Base-by-base conservation (phyloP, 30 jellyfish, hydroid and myxozoan species). In the Aurelia aurita region DNA sequence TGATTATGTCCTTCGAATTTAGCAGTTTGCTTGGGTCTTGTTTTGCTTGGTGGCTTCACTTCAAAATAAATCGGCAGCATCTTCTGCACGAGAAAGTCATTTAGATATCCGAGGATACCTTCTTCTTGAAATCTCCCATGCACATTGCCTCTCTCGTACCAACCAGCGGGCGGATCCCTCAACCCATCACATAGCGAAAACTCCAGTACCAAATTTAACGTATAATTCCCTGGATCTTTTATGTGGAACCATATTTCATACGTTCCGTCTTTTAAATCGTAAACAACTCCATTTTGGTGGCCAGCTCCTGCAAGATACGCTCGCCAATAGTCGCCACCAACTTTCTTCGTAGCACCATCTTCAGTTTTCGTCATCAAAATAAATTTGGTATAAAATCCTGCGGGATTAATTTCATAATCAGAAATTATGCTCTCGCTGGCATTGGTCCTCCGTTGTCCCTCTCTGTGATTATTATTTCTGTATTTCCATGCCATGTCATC, bases 311-410 rank as follows among this genome's bases (percentile, higher is more conserved):
- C 60, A 5, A 75, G 62, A 51, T 7, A 64, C 20, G 82, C 89
- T 23, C 80, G 62, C 96, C 96, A 86, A 29, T 53, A 74, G 71
- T 86, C 96, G n/a, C 96, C 96, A 1, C 96, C 96, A 27, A 44
- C 18, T 4, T 7, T 62, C 64, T 86, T 86, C 39, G 20, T 25
- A 53, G n/a, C 67, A 43, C 93, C 87, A 32, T 46, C 75, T 9
- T 15, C 26, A 18, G 93, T 84, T 44, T 27, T 73, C 44, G 87
- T 21, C 15, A 58, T 80, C 0, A 84, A 4, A 15, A 59, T 43
- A 12, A 84, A 66, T 28, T 59, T 71, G 49, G 82, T 72, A 57
- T 71, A 82, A 25, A 5, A 60, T 3, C 93, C 93, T 4, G 67
- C 59, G 11, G 69, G 75, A 28, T 71, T 35, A 15, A 58, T 23